Conservation (phyloP, 2,888 invertebrate genomes). For the Stenolophus ochropezus region DNA sequence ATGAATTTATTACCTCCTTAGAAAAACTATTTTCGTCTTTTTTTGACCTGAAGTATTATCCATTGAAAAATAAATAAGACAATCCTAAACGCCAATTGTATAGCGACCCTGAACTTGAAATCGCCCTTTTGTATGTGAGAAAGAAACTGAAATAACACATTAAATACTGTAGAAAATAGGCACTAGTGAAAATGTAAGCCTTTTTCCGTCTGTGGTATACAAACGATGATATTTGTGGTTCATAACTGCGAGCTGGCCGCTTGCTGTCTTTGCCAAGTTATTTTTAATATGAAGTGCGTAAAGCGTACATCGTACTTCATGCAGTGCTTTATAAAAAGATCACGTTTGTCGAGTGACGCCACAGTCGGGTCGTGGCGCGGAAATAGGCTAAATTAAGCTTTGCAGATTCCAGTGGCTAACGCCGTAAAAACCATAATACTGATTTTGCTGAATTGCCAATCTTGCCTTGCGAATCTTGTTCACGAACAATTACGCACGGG, state of each 20-base stretch:
- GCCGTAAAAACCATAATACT: slow-evolving; percentile 47
- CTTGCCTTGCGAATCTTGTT: slow-evolving; percentile 35
- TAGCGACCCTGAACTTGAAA: too few species aligned
- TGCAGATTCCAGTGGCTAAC: slow-evolving; percentile 28
- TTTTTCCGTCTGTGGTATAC: background rate
- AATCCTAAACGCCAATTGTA: too few species aligned
- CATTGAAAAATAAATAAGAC: too few species aligned
- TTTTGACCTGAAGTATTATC: too few species aligned
- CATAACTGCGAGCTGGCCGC: background rate
- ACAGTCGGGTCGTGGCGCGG: slow-evolving; percentile 20
- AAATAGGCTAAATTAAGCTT: slow-evolving; percentile 48
- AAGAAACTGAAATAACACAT: too few species aligned
- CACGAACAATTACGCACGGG: slow-evolving; percentile 51
- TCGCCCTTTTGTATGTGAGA: too few species aligned
- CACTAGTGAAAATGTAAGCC: background rate
- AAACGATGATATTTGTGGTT: background rate
- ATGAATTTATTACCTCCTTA: too few species aligned
- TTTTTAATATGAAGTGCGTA: slow-evolving; percentile 39
- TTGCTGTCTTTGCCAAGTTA: slow-evolving; percentile 21
- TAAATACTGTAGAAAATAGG: too few species aligned
- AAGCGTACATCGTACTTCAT: background rate
- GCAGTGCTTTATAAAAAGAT: slow-evolving; percentile 43
- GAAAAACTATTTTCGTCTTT: too few species aligned
- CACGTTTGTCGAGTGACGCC: slow-evolving; percentile 48
- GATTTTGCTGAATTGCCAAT: slow-evolving; percentile 55